phyloP scores from a whole-genome alignment of 2,113 vertebrate species.

The Agelaius tricolor region DNA sequence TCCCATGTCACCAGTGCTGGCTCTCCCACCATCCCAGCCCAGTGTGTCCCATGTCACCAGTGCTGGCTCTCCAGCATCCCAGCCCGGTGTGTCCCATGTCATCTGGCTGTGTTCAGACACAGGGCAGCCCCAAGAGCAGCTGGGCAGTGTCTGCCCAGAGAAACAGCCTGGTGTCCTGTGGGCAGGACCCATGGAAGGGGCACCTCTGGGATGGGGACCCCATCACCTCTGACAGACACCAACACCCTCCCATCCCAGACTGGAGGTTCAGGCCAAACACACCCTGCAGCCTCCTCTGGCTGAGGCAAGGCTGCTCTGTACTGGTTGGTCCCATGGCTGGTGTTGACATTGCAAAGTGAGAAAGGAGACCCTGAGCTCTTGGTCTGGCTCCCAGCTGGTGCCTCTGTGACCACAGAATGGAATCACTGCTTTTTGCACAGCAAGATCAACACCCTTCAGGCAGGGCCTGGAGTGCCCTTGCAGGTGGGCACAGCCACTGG shows the following conservation, averaged over 20 bases:
- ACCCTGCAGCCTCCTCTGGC: background rate
- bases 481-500: background rate
- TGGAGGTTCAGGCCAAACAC: too few species aligned
- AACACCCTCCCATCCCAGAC: fast-evolving
- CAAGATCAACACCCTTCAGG: fast-evolving
- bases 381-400: background rate
- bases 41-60: too few species aligned
- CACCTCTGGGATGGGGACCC: background rate
- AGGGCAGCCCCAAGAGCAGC: background rate
- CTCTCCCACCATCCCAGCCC: too few species aligned
- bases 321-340: background rate
- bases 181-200: background rate
- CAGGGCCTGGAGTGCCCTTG: too few species aligned
- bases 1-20: too few species aligned
- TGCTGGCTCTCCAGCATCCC: fast-evolving
- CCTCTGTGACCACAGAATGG: background rate
- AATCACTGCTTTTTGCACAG: background rate
- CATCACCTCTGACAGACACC: background rate
- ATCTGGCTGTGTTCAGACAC: background rate
- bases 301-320: background rate
- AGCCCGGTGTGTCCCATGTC: background rate
- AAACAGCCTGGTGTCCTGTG: background rate
- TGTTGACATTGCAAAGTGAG: background rate
- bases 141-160: background rate
- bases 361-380: background rate